phyloP scores from a whole-genome alignment of 2,113 vertebrate species.

The Colossoma macropomum region DNA sequence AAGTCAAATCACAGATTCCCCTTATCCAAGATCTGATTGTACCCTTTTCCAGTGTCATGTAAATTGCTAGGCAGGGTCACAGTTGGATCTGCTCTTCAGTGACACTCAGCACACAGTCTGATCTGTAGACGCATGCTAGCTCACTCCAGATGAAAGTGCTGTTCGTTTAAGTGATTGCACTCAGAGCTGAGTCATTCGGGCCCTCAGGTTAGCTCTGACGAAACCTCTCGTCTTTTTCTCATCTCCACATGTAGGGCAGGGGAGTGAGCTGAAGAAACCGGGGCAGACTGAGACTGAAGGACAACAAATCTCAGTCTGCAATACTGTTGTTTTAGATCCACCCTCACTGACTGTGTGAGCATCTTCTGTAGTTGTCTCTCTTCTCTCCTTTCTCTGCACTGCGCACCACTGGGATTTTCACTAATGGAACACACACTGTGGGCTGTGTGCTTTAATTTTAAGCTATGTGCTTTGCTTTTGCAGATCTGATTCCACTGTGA shows the following conservation, averaged over 20 bases:
- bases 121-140: not conserved
- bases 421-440: not conserved
- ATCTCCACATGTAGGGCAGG: not conserved
- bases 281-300: constrained; percentile 13
- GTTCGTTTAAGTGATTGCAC: constrained; percentile 2
- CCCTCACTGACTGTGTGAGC: not conserved
- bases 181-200: not conserved
- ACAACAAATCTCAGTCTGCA: not conserved
- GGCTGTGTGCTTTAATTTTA: not conserved
- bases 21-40: not conserved
- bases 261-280: constrained; percentile 40
- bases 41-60: not conserved
- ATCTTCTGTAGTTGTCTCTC: not conserved
- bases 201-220: constrained; percentile 37
- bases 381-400: not conserved
- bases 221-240: not conserved
- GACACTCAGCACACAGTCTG: not conserved
- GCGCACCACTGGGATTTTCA: not conserved
- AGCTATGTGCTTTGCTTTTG: not conserved
- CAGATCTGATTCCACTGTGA: not conserved
- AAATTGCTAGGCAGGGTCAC: no score
- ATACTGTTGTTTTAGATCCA: not conserved
- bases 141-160: not conserved
- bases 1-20: not conserved
- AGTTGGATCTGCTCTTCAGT: not conserved